phyloP scores from a whole-genome alignment of 2,113 vertebrate genomes.

The Platycercus adscitus region DNA sequence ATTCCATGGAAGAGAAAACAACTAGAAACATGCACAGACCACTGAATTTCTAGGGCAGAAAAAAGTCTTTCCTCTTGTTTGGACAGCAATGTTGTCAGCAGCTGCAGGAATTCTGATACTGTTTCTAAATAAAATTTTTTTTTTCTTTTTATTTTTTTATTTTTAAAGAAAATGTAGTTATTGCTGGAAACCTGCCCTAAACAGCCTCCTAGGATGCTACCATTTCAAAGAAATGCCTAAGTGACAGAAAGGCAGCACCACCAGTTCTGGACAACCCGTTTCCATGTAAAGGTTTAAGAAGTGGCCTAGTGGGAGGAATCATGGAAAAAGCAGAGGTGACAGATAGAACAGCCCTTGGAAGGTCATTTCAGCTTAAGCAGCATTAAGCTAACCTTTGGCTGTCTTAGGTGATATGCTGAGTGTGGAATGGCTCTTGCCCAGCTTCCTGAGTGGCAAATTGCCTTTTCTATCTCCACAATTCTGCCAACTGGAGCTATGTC shows the following conservation, averaged over 20 bases:
- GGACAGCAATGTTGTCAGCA: background rate
- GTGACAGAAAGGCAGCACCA: background rate
- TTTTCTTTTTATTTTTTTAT: too few species aligned
- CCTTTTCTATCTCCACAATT: background rate
- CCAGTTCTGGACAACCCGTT: background rate
- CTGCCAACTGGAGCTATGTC: background rate
- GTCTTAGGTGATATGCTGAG: background rate
- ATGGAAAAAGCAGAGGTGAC: background rate
- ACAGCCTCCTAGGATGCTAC: background rate
- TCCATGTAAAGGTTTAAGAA: background rate
- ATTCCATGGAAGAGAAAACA: background rate
- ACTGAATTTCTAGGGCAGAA: background rate
- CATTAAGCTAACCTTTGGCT: background rate
- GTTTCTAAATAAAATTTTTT: background rate
- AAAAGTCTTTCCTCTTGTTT: background rate
- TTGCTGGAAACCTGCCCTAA: background rate
- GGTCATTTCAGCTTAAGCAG: background rate
- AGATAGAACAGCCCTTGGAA: background rate
- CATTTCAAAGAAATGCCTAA: background rate
- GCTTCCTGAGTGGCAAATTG: background rate
- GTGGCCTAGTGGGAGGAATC: background rate
- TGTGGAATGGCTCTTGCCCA: background rate
- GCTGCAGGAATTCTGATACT: background rate
- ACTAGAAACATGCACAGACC: background rate
- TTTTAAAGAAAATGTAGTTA: background rate